Evolutionary conservation across 2,797 vertebrate genomes (phyloP).

Genomic region (Epinephelus malabaricus): DNA sequence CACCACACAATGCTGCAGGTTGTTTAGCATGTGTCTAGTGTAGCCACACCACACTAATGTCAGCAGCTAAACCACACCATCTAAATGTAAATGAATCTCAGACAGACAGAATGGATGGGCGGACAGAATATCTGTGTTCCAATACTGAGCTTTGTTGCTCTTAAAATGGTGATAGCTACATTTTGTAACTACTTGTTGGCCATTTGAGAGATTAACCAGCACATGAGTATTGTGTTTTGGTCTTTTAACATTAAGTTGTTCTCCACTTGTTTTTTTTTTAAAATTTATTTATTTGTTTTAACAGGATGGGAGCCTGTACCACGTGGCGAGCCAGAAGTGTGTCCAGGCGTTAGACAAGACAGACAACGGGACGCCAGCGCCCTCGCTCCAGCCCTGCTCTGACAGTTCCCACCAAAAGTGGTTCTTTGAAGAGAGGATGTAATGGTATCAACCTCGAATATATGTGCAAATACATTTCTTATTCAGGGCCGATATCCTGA

Average conservation of each 20-base stretch:
- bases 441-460: slow-evolving; percentile 9
- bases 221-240: not conserved
- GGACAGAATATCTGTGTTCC: not conserved
- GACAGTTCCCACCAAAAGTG: slow-evolving; percentile 89
- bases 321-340: slow-evolving; percentile 90
- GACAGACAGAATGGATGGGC: slow-evolving; percentile 17
- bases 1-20: not conserved
- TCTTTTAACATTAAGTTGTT: not conserved
- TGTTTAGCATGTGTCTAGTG: slow-evolving; percentile 43
- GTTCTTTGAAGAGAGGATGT: slow-evolving; percentile 91
- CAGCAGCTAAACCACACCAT: slow-evolving; percentile 32
- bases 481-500: not conserved
- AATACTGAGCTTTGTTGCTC: not conserved
- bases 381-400: slow-evolving; percentile 88
- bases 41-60: slow-evolving; percentile 7
- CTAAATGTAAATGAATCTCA: slow-evolving; percentile 66
- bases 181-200: not conserved
- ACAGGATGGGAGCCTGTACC: slow-evolving; percentile 92
- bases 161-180: not conserved
- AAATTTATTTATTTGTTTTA: too few relatives aligned
- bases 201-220: not conserved
- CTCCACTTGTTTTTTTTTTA: slow-evolving; percentile 15
- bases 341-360: slow-evolving; percentile 86
- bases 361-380: slow-evolving; percentile 84
- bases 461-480: not conserved